Base-by-base conservation (phyloP, 1,140 invertebrate species). In the Melitaea cinxia region DNA sequence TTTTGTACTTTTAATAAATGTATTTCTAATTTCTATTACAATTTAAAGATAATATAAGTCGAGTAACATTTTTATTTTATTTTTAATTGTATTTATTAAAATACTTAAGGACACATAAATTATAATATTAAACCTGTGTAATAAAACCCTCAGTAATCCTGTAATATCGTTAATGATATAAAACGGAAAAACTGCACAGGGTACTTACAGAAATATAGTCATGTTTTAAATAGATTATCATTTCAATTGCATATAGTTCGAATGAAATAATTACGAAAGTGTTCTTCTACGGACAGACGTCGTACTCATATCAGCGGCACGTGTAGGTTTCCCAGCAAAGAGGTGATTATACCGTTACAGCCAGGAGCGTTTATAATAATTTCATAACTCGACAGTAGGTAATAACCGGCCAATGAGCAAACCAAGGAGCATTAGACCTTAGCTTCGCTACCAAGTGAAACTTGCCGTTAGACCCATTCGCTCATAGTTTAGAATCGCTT, bases 291-390 rank as follows among this genome's bases (percentile, higher is more conserved):
- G 17, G 21, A 28, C 47, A 26, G 6, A n/a, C 47, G 26, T 0
- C n/a, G 23, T 1, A 3, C 12, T 17, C n/a, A 17, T 19, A 45
- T 17, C 39, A 37, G 12, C 39, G 15, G 39, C 78, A 83, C 61
- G 72, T 83, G 79, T 55, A 49, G 26, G 9, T 53, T 76, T 83
- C 82, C 67, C 82, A 81, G 67, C 58, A 53, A 57, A 61, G 52
- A 62, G 26, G 39, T 68, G 49, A 83, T 83, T 82, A 84, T 64
- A 67, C 64, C 45, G 53, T 78, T 71, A 73, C 62, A 50, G 56
- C 45, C 52, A 62, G 58, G 68, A 70, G 70, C 75, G 72, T 72
- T 80, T 76, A 83, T 77, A 78, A 83, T 75, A 73, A 77, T 83
- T 85, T 83, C 73, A 82, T 83, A 80, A 78, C 57, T 55, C 49